Conservation (phyloP, 2,888 invertebrate genomes). For the Watsonalla binaria region DNA sequence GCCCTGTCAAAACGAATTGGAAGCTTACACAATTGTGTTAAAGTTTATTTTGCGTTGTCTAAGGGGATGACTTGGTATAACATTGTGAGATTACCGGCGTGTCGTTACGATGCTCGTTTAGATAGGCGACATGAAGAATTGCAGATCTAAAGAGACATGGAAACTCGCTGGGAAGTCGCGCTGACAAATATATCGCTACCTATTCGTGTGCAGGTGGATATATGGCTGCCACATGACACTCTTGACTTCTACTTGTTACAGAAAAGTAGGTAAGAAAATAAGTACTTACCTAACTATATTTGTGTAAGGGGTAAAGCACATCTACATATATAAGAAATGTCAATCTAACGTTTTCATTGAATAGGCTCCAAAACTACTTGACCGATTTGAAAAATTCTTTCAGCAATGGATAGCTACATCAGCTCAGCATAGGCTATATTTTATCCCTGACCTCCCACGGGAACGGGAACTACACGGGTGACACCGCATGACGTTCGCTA, state of each 20-base stretch:
- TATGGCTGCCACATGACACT: neutral
- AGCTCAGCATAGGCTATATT: no score
- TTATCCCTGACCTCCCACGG: no score
- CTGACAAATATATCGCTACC: constrained; percentile 9
- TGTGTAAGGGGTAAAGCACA: no score
- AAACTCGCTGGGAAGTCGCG: constrained; percentile 39
- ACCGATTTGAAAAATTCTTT: no score
- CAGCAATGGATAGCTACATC: no score
- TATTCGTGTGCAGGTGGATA: constrained; percentile 6
- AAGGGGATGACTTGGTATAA: constrained; percentile 31
- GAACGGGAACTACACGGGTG: no score
- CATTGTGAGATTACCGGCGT: constrained; percentile 67
- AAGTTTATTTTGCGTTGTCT: constrained; percentile 32
- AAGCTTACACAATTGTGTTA: constrained; percentile 20
- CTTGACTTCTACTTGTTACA: neutral
- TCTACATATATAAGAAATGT: no score
- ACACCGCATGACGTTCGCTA: no score
- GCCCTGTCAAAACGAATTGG: constrained; percentile 14
- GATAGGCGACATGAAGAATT: constrained; percentile 72
- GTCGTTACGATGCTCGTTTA: constrained; percentile 77
- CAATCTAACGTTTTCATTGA: no score
- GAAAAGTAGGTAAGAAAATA: no score
- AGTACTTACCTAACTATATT: neutral
- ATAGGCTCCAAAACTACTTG: no score
- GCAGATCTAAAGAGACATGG: constrained; percentile 60